These are phyloP conservation scores for Phortica variegata DNA, from an alignment of 1,140 invertebrate species.

Conservation along the genomic window DNA sequence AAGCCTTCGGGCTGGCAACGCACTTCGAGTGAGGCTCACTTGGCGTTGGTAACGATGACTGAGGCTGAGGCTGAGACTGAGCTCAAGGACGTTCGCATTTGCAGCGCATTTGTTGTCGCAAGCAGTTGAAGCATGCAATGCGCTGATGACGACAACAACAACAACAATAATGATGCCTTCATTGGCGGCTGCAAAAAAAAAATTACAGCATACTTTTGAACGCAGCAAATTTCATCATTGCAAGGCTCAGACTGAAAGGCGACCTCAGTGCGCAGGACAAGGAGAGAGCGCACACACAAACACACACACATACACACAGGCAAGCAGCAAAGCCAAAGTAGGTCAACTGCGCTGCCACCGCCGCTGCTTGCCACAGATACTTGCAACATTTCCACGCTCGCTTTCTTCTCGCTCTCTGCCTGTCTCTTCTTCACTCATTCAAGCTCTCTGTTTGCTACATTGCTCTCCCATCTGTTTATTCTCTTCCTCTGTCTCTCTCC, in stretches of 20 bases:
- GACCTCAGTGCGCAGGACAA: conserved; percentile 50
- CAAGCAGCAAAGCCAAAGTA: conserved; percentile 29
- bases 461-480: background rate
- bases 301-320: conserved; percentile 14
- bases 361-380: conserved; percentile 14
- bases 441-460: no score
- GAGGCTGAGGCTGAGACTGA: conserved; percentile 13
- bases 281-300: conserved; percentile 11
- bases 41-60: background rate
- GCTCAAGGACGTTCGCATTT: conserved; percentile 42
- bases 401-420: background rate
- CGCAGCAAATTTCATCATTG: no score
- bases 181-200: conserved; percentile 1
- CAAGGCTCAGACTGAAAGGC: no score
- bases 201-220: no score
- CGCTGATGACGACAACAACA: conserved; percentile 4
- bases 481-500: conserved; percentile 13
- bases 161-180: background rate
- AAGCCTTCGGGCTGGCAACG: conserved; percentile 17
- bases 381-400: conserved; percentile 6
- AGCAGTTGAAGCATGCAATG: no score
- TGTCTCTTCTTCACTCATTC: background rate
- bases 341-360: conserved; percentile 37
- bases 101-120: no score
- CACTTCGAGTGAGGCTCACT: conserved; percentile 18